Conservation (phyloP, 2,888 invertebrate species). For the Cotesia congregata region DNA sequence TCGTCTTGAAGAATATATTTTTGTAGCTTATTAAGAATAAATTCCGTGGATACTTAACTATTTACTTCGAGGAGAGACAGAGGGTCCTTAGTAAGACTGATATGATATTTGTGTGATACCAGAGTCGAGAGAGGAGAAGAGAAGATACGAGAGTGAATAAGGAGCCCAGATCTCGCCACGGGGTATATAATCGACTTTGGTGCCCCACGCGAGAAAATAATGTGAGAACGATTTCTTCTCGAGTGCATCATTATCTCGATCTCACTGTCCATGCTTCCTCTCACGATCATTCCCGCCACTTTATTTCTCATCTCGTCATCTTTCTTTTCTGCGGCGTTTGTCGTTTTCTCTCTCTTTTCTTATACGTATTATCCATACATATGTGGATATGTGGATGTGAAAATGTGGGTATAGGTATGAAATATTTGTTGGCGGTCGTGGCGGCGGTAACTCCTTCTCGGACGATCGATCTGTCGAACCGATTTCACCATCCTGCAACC, state of each 20-base stretch:
- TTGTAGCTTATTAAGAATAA: too few species aligned
- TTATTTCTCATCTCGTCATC: constrained; percentile 28
- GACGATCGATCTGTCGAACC: constrained; percentile 63
- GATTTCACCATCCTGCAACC: constrained; percentile 57
- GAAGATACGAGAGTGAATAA: constrained; percentile 22
- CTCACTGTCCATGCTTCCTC: constrained; percentile 44
- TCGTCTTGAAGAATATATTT: too few species aligned
- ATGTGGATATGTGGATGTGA: not conserved
- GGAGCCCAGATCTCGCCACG: constrained; percentile 44
- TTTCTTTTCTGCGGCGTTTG: constrained; percentile 10
- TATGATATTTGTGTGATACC: too few species aligned
- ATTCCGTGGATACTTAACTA: too few species aligned
- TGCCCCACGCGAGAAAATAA: constrained; percentile 66
- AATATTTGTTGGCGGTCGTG: constrained; percentile 17
- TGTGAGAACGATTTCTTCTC: constrained; percentile 68
- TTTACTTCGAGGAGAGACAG: too few species aligned
- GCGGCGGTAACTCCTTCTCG: constrained; percentile 34
- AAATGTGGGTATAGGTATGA: constrained; percentile 23
- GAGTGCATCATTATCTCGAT: constrained; percentile 64
- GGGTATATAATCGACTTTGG: constrained; percentile 48
- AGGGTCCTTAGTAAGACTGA: too few species aligned
- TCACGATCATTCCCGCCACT: constrained; percentile 39
- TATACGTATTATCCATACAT: constrained; percentile 8
- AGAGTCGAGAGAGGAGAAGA: constrained; percentile 31
- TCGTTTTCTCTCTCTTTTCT: constrained; percentile 29